Conservation (phyloP, 2,797 vertebrate genomes). For the Spondyliosoma cantharus region DNA sequence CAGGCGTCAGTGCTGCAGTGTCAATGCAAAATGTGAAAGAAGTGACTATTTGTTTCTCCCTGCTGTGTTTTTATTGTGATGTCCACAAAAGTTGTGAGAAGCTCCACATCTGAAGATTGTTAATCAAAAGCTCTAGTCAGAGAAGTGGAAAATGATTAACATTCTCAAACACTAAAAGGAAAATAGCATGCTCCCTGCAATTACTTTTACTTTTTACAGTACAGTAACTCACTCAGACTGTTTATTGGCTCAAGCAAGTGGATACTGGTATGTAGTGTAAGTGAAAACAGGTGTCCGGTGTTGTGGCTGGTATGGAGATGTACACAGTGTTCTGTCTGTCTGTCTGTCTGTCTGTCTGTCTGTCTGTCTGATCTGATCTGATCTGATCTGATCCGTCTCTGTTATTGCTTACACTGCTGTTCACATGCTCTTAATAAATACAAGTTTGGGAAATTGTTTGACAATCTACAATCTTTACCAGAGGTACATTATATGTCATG, state of each 20-base stretch:
- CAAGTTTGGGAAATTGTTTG: conserved; percentile 16
- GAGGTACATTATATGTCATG: conserved; percentile 1
- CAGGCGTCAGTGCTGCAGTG: background rate
- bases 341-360: conserved; percentile 23
- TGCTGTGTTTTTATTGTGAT: background rate
- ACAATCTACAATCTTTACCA: conserved; percentile 16
- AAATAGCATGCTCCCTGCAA: conserved; percentile 50
- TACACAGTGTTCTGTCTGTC: conserved; percentile 55
- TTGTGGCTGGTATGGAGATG: conserved; percentile 61
- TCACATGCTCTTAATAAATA: conserved; percentile 42
- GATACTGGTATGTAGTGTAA: conserved; percentile 80
- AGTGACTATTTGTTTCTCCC: background rate
- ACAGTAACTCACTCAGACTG: conserved; percentile 73
- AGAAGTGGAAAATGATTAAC: conserved; percentile 51
- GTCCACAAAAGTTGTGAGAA: background rate
- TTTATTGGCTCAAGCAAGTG: conserved; percentile 80
- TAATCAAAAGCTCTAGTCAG: conserved; percentile 19
- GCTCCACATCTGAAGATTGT: background rate
- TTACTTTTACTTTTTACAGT: conserved; percentile 58
- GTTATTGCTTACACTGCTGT: conserved; percentile 9
- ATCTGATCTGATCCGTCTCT: background rate
- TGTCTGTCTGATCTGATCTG: conserved; percentile 1
- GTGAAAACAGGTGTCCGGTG: conserved; percentile 80
- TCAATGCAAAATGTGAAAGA: conserved; percentile 1
- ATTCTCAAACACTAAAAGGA: conserved; percentile 49